These are phyloP conservation scores for Syrista parreyssii DNA, from an alignment of 2,888 invertebrate species.

Conservation along the genomic window DNA sequence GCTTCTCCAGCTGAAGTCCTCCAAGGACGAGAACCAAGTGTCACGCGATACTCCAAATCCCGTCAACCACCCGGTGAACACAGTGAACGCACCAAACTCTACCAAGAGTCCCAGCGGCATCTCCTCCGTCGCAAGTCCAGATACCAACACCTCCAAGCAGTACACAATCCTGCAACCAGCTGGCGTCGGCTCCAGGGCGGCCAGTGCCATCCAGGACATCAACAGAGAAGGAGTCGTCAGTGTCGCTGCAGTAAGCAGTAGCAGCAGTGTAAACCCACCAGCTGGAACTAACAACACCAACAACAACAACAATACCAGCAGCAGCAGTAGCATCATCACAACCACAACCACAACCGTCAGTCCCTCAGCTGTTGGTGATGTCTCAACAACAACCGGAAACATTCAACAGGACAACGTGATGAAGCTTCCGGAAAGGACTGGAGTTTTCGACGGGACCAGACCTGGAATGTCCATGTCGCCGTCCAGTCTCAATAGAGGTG, in stretches of 20 bases:
- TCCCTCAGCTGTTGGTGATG: conserved; percentile 48
- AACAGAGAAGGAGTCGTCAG: conserved; percentile 75
- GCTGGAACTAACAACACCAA: conserved; percentile 54
- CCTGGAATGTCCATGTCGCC: conserved; percentile 74
- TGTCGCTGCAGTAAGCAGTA: conserved; percentile 69
- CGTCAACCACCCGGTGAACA: conserved; percentile 46
- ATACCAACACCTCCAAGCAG: conserved; percentile 76
- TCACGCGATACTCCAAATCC: conserved; percentile 41
- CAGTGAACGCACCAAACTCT: conserved; percentile 41
- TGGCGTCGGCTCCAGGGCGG: conserved; percentile 82
- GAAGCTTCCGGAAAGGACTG: conserved; percentile 55
- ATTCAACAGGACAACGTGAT: conserved; percentile 50
- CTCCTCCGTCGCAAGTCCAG: conserved; percentile 65
- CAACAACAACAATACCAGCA: conserved; percentile 56
- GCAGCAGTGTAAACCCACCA: conserved; percentile 27
- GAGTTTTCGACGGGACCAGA: conserved; percentile 55
- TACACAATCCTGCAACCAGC: conserved; percentile 90
- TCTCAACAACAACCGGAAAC: conserved; percentile 45
- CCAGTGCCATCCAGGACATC: conserved; percentile 84
- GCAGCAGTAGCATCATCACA: conserved; percentile 51
- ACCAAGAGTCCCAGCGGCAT: conserved; percentile 50
- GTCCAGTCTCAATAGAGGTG: conserved; percentile 82
- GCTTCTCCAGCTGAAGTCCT: conserved; percentile 67
- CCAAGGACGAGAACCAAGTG: conserved; percentile 58
- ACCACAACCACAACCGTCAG: conserved; percentile 39